Evolutionary conservation across 92 coral and sea anemone species (phyloP).

Genomic region (Galaxea fascicularis): DNA sequence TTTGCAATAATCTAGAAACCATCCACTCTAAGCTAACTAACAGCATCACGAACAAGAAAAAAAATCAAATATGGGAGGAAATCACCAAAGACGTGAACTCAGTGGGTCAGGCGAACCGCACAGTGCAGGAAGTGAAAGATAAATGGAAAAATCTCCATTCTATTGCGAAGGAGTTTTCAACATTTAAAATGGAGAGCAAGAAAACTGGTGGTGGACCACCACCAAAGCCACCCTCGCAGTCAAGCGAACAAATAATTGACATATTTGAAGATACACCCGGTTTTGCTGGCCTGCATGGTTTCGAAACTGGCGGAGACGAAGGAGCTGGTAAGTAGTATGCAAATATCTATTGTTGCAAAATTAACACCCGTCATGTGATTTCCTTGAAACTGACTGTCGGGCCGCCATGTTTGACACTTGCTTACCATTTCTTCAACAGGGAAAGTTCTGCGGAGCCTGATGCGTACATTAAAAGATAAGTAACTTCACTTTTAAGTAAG

Average conservation of each 20-base stretch:
- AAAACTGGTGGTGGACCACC: conserved; percentile 70
- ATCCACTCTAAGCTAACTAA: conserved; percentile 55
- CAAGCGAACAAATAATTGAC: conserved; percentile 34
- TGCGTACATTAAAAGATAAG: neutral
- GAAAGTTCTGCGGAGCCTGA: no score
- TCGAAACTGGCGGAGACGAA: neutral
- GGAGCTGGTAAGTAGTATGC: neutral
- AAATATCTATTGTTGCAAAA: neutral
- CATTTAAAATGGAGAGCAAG: neutral
- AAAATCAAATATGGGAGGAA: neutral
- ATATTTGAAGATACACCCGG: conserved; percentile 48
- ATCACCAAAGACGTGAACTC: neutral
- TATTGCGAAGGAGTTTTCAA: conserved; percentile 40
- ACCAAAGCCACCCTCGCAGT: conserved; percentile 38
- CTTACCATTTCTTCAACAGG: no score
- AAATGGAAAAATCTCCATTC: conserved; percentile 66
- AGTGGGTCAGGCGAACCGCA: conserved; percentile 35
- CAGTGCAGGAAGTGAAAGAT: conserved; percentile 53
- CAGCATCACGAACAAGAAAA: conserved; percentile 39
- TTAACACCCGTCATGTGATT: neutral
- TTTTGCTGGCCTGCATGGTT: neutral
- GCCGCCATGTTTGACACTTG: neutral
- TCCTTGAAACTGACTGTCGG: no score
- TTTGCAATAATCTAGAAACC: conserved; percentile 23
- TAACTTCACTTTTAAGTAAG: neutral